These are phyloP conservation scores for Tachystola acroxantha DNA, from an alignment of 2,888 invertebrate species.

Conservation along the genomic window DNA sequence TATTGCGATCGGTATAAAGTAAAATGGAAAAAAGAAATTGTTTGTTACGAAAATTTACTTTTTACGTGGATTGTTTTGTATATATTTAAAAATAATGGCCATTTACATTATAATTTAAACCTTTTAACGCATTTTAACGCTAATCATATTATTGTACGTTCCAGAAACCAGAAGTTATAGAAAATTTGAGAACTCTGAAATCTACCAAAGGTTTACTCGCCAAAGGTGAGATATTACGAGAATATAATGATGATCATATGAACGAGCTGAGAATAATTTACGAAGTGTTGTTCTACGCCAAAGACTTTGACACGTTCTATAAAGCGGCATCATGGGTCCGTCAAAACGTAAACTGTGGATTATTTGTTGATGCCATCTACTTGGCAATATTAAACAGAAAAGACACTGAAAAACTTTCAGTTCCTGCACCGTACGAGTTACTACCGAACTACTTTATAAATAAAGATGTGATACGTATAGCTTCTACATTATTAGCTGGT, in stretches of 20 bases:
- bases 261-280: conserved; percentile 50
- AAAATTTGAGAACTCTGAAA: conserved; percentile 40
- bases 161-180: conserved; percentile 46
- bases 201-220: conserved; percentile 39
- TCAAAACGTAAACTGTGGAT: conserved; percentile 80
- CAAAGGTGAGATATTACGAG: conserved; percentile 60
- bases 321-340: conserved; percentile 78
- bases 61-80: too few species aligned
- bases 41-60: too few species aligned
- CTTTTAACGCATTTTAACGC: too few species aligned
- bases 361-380: conserved; percentile 80
- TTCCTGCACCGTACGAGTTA: conserved; percentile 83
- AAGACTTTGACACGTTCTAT: conserved; percentile 77
- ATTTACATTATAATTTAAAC: conserved; percentile 2
- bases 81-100: background rate
- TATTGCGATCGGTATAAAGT: too few species aligned
- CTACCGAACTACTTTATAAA: conserved; percentile 82
- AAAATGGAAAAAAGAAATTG: too few species aligned
- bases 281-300: conserved; percentile 75
- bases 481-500: conserved; percentile 43
- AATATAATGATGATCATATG: conserved; percentile 46
- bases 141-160: too few species aligned
- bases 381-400: conserved; percentile 76
- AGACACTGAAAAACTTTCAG: conserved; percentile 75
- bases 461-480: conserved; percentile 76